Base-by-base conservation (phyloP, 2,797 vertebrate genomes). In the Pangasius larnaudii region DNA sequence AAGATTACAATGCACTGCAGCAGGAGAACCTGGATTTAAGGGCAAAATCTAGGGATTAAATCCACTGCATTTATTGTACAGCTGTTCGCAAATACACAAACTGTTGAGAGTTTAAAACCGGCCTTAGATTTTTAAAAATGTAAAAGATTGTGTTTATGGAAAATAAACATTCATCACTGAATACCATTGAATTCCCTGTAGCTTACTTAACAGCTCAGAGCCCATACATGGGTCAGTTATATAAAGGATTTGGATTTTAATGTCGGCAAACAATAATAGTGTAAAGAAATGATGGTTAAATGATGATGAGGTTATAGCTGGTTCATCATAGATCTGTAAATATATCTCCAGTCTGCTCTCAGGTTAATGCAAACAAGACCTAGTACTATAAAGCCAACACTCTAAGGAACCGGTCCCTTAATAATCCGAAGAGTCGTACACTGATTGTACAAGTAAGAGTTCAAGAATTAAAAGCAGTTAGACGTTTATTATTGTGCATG, bases 1-100 rank as follows among this genome's bases (percentile, higher is more conserved):
- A 30, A 81, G 27, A 71, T 85, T 88, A 80, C 42, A 85, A 88
- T 22, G 30, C 65, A 78, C 39, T 71, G 24, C 84, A 78, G 84
- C 59, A 83, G 27, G 49, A 79, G 7, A 88, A 33, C 6, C 16
- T 63, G 42, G 24, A 86, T 42, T 79, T 72, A 30, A 78, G 65
- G 36, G 10, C 46, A 46, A 75, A 80, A 63, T 58, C 14, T 71
- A 6, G 49, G 24, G 30, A 59, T 84, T 80, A 49, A n/a, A 72
- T 84, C 10, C 27, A 65, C 3, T 30, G 3, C 16, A n/a, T 82
- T 63, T 63, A 82, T 63, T n/a, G 63, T 42, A 63, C 58, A 82
- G 58, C 14, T n/a, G 58, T 82, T 24, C 33, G 42, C 24, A 75
- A 18, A 53, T 19, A 46, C 22, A 74, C 22, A 13, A 27, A 49